Evolutionary conservation across 2,888 invertebrate genomes (phyloP).

Genomic region (Polydrusus tereticollis): DNA sequence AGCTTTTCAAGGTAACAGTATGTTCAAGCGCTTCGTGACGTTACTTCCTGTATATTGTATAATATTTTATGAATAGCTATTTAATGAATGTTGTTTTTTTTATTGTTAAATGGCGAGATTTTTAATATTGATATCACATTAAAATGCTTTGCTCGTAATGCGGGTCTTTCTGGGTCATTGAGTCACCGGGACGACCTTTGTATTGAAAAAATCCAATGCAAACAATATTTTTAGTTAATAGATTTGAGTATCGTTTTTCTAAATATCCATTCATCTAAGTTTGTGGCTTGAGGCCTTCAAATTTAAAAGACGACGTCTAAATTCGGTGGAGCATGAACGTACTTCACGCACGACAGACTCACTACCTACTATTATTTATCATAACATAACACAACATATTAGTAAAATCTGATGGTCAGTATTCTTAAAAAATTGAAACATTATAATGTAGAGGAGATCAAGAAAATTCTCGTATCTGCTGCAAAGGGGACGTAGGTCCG

Average conservation of each 20-base stretch:
- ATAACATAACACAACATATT: too few species aligned
- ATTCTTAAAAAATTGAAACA: too few species aligned
- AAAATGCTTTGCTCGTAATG: not conserved
- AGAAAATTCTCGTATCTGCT: too few species aligned
- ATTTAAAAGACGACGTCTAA: not conserved
- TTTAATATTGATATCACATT: not conserved
- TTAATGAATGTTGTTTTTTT: slow-evolving; percentile 15
- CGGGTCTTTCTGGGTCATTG: not conserved
- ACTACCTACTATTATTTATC: too few species aligned
- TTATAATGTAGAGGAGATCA: too few species aligned
- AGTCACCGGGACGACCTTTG: not conserved
- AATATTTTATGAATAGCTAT: slow-evolving; percentile 28
- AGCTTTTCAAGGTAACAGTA: slow-evolving; percentile 42
- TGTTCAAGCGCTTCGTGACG: slow-evolving; percentile 41
- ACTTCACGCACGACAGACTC: too few species aligned
- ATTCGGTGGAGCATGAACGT: too few species aligned
- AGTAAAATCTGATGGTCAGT: too few species aligned
- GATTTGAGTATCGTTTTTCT: not conserved
- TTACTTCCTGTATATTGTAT: slow-evolving; percentile 40
- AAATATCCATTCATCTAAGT: not conserved
- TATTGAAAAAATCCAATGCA: not conserved
- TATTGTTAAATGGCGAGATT: slow-evolving; percentile 1
- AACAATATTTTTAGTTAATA: too few species aligned
- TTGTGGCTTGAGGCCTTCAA: not conserved
- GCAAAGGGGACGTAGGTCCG: too few species aligned